Percentiles rank a stretch among this genome's conserved stretches.
These are phyloP conservation scores for Sparidentex hasta DNA, from an alignment of 2,797 vertebrate genomes.

Conservation along the genomic window DNA sequence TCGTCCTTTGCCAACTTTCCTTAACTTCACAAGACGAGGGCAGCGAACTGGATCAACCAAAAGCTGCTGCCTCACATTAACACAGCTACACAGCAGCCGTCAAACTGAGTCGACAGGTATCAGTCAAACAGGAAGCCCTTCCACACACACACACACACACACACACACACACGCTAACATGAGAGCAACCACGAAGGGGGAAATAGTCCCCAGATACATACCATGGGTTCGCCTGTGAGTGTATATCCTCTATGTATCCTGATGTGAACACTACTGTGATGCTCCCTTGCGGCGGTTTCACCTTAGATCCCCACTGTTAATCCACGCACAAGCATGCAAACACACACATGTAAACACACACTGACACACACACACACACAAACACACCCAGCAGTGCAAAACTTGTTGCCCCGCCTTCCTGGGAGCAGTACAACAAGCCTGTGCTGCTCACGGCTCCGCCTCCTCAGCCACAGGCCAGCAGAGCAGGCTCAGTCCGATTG, in stretches of 20 bases:
- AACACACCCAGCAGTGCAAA: constrained; percentile 65
- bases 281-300: constrained; percentile 47
- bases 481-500: constrained; percentile 72
- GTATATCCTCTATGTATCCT: constrained; percentile 56
- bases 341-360: constrained; percentile 44
- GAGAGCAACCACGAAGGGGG: constrained; percentile 41
- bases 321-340: constrained; percentile 36
- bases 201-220: constrained; percentile 75
- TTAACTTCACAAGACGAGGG: neutral
- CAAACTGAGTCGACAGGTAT: constrained; percentile 23
- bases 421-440: constrained; percentile 59
- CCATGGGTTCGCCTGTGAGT: constrained; percentile 79
- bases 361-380: constrained; percentile 23
- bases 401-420: constrained; percentile 72
- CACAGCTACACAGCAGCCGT: neutral
- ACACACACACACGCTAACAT: constrained; percentile 24
- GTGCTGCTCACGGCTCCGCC: constrained; percentile 65
- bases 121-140: constrained; percentile 65
- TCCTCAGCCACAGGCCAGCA: constrained; percentile 42
- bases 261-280: constrained; percentile 38
- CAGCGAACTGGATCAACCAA: constrained; percentile 2
- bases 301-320: constrained; percentile 58
- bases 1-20: constrained; percentile 40
- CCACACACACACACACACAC: constrained; percentile 17
- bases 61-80: constrained; percentile 4